Conservation (phyloP, 2,888 invertebrate species). For the Heliconius charithonia region DNA sequence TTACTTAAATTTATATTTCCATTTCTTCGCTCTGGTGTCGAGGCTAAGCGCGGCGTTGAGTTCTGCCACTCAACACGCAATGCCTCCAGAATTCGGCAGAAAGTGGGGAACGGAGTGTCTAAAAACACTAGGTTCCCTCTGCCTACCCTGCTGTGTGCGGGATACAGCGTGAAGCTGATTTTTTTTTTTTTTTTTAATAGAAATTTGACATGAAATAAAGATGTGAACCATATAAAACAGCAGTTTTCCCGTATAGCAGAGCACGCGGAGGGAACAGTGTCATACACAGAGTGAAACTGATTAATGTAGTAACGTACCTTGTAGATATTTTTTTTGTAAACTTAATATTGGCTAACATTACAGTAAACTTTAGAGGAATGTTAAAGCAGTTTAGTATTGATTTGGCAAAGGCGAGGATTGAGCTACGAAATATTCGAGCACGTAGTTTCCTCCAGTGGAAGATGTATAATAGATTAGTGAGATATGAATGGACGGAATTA, state of each 20-base stretch:
- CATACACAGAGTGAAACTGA: too few species aligned
- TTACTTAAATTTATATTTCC: too few species aligned
- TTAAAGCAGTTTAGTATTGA: slow-evolving; percentile 6
- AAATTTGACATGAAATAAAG: neutral
- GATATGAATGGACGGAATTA: slow-evolving; percentile 34
- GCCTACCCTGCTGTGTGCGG: too few species aligned
- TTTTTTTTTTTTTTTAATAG: too few species aligned
- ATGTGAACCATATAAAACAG: neutral
- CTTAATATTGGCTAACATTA: neutral
- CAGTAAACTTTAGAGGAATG: neutral
- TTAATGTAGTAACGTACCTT: neutral
- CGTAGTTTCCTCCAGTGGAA: slow-evolving; percentile 12
- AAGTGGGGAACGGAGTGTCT: too few species aligned
- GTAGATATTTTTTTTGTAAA: neutral
- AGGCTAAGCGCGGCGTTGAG: too few species aligned
- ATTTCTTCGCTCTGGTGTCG: too few species aligned
- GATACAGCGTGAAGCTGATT: too few species aligned
- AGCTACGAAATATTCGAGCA: neutral
- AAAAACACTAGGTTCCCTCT: too few species aligned
- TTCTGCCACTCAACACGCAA: too few species aligned
- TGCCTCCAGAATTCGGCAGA: too few species aligned
- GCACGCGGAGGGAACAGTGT: neutral
- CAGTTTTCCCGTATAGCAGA: neutral
- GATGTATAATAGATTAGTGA: slow-evolving; percentile 23
- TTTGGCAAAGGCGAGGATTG: neutral